phyloP scores from a whole-genome alignment of 2,113 vertebrate genomes.

The Menidia beryllina region DNA sequence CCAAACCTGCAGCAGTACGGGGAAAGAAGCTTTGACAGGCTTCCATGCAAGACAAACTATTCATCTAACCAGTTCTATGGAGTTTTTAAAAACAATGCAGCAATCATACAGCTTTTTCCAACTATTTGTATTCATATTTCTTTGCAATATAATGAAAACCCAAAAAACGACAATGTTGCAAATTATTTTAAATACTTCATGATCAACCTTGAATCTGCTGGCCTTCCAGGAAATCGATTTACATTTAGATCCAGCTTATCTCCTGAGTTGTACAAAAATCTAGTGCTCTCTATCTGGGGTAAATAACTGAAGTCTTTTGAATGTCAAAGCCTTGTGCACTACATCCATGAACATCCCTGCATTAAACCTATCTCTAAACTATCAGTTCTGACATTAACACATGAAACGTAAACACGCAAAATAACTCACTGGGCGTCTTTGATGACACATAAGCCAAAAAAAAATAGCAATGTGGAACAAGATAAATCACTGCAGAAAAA shows the following conservation, averaged over 20 bases:
- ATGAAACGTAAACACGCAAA: constrained; percentile 12
- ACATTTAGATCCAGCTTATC: not conserved
- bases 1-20: not conserved
- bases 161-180: not conserved
- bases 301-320: not conserved
- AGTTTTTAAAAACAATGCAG: not conserved
- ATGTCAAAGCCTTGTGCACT: not conserved
- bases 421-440: not conserved
- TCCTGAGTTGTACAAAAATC: not conserved
- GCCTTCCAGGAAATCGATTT: constrained; percentile 18
- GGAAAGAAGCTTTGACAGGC: constrained; percentile 1
- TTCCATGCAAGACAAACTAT: not conserved
- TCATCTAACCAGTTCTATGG: constrained; percentile 12
- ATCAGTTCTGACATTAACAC: constrained; percentile 9
- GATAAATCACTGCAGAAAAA: constrained; percentile 31
- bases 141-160: not conserved
- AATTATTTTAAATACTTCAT: not conserved
- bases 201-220: constrained; percentile 13
- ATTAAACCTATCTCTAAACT: constrained; percentile 6
- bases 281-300: not conserved
- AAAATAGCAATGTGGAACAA: constrained; percentile 11
- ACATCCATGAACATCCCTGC: not conserved
- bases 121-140: not conserved
- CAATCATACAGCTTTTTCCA: not conserved
- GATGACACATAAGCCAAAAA: constrained; percentile 23